Conservation (phyloP, 2,888 invertebrate species). For the Thelaira solivaga region DNA sequence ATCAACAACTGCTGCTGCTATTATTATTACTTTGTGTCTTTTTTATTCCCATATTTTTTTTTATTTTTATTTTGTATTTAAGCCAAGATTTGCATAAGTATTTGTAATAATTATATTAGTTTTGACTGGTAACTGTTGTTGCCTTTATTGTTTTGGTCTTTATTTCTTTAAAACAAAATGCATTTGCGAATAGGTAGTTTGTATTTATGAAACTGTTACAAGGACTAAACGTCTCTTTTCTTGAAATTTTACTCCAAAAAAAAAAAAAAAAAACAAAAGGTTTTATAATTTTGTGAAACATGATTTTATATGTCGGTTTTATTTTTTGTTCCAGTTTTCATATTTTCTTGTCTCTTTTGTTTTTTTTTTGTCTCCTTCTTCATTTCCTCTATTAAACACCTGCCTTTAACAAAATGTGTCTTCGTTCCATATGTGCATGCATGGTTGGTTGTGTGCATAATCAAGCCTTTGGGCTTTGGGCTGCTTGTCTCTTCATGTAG, state of each 20-base stretch:
- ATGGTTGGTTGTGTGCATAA: background rate
- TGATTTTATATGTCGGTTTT: too few species aligned
- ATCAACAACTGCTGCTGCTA: background rate
- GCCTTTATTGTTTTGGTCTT: background rate
- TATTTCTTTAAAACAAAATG: background rate
- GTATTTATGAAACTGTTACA: too few species aligned
- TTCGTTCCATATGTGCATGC: background rate
- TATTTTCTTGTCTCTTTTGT: background rate
- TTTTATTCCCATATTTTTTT: background rate
- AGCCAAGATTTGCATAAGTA: conserved; percentile 49
- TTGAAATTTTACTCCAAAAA: too few species aligned
- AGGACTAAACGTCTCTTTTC: too few species aligned
- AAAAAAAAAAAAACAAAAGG: background rate
- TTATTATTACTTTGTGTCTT: conserved; percentile 2
- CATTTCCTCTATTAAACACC: conserved; percentile 37
- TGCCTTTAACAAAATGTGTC: conserved; percentile 1
- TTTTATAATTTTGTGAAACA: too few species aligned
- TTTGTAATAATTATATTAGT: conserved; percentile 29
- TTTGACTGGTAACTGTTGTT: conserved; percentile 19
- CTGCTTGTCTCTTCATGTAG: background rate
- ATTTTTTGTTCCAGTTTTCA: background rate
- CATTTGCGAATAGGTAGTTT: too few species aligned
- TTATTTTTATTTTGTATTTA: conserved; percentile 24
- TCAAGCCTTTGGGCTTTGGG: conserved; percentile 4
- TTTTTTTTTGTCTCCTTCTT: background rate